Evolutionary conservation across 2,888 invertebrate species (phyloP).

Genomic region (Meiosimyza platycephala): DNA sequence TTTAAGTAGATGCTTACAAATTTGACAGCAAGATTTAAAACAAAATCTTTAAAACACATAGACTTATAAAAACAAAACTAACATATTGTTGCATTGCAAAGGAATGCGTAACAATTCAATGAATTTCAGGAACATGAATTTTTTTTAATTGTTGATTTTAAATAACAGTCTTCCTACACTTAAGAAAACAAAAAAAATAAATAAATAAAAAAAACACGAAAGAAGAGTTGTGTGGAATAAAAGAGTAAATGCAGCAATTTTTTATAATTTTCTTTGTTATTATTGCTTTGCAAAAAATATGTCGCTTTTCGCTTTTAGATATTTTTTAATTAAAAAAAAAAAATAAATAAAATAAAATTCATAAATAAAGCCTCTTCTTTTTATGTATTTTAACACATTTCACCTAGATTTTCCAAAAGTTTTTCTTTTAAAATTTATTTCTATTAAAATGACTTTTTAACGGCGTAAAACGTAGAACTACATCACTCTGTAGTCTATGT

Average conservation of each 20-base stretch:
- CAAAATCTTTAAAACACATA: slow-evolving; percentile 37
- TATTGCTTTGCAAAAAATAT: background rate
- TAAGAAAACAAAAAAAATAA: background rate
- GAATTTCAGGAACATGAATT: background rate
- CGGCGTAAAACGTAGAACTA: no score
- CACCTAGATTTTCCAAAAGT: no score
- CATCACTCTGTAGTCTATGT: no score
- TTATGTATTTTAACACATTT: no score
- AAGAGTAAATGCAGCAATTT: background rate
- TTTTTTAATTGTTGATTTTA: no score
- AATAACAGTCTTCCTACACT: no score
- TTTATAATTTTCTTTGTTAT: background rate
- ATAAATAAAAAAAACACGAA: background rate
- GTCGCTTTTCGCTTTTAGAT: no score
- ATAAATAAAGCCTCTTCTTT: no score
- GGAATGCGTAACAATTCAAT: background rate
- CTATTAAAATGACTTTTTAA: no score
- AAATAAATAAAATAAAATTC: no score
- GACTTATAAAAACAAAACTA: slow-evolving; percentile 18
- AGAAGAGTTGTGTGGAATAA: background rate
- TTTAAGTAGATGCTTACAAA: slow-evolving; percentile 10
- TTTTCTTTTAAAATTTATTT: no score
- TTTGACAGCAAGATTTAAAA: slow-evolving; percentile 24
- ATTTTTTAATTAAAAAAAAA: no score
- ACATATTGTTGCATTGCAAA: slow-evolving; percentile 31